Base-by-base conservation (phyloP, 2,888 invertebrate genomes). In the Amblyjoppa proteus region DNA sequence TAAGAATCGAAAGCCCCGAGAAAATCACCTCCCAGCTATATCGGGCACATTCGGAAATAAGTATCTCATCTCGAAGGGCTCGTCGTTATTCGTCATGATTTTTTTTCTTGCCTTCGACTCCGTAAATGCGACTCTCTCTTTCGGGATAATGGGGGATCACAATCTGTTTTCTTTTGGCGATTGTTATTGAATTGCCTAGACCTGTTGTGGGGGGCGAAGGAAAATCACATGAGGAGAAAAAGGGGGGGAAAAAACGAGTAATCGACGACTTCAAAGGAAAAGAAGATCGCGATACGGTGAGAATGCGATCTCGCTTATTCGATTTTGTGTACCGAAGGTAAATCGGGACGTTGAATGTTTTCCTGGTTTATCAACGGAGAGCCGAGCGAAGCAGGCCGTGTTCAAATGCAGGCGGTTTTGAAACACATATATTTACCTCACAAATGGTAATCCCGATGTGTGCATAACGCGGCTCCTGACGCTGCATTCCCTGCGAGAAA, bases 1-100 rank as follows among this genome's bases (percentile, higher is more conserved):
- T 71, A 31, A 53, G 79, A 64, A 64, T 71, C 71, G 53, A n/a
- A 13, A 61, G 20, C 41, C n/a, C 9, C 41, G 20, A 20, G 68
- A 38, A 68, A 68, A 68, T 68, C 41, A 41, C 68, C 38, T 68
- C 25, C 45, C n/a, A 7, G 20, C 68, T n/a, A 11, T 58, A 31
- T 51, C 16, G 34, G 20, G 51, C 16, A 56, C 28, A 28, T 58
- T 6, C 58, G 11, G 25, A 38, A 58, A 61, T 49, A 49, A 61
- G 28, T 49, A 58, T 61, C 7, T 49, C 28, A 34, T 28, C 58
- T 61, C 61, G 58, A 16, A n/a, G 20, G 45, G 38, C 58, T 58
- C 58, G 28, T 58, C 58, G 11, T 56, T 11, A 58, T 58, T 28
- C 25, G 28, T 13, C 58, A 58, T 28, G 58, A 58, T 58, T 58